Evolutionary conservation across 64 coral and sea anemone species (phyloP), one percentile per base, ranked within the genome.

Genomic region (Platygyra sinensis): DNA sequence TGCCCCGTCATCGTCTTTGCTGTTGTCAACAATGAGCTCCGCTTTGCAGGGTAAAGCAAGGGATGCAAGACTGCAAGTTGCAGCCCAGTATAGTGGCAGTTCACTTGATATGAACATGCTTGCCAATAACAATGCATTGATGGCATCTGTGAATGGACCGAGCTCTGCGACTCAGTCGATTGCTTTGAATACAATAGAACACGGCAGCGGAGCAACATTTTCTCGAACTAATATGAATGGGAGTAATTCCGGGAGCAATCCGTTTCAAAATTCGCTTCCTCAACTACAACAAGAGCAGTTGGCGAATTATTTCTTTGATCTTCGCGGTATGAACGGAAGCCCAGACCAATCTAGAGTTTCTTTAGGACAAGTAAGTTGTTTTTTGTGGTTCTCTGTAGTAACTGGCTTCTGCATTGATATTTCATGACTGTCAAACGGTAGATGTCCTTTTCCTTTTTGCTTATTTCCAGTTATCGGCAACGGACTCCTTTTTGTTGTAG

Each of bases 21-120:
- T 91, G 72, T 78, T 96, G 88, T 94, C 95, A 90, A 93, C 92
- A 93, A 83, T 96, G 82, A 96, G 91, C 90, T 94, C 95, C 65
- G 91, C 75, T 88, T 87, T 89, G 89, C 84, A 87, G 74, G 91
- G 80, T 89, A 87, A 94, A 74, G 61, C 82, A 67, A 82, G 74
- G 72, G 88, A 93, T 75, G 88, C 19, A 89, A 89, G 88, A 64
- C 76, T 81, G 73, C 87, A 87, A 85, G 87, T 88, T 24, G 92
- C 82, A 88, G 86, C 87, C 65, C 92, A 94, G 92, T 94, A 89
- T 65, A 85, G 87, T 76, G 77, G 72, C 62, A 92, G 87, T 86
- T 72, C 80, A 67, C 82, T 92, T 25, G 90, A 92, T 52, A 87
- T 91, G 95, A 97, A 91, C 82, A 87, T 89, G 80, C 76, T 94